phyloP scores from a whole-genome alignment of 2,113 vertebrate species.

The Haemorhous mexicanus region DNA sequence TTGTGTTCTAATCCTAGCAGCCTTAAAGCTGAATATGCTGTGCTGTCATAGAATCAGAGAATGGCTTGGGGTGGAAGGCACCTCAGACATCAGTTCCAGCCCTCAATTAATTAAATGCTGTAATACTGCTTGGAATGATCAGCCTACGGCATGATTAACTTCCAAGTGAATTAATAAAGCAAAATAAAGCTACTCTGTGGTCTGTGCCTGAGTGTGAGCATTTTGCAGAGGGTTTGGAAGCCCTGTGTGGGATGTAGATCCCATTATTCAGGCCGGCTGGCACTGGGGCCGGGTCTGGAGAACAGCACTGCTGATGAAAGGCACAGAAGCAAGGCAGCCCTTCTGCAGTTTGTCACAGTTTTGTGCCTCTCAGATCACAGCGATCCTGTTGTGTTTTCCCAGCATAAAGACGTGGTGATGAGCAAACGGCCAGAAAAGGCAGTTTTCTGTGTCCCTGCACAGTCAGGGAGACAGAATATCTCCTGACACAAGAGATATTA shows the following conservation, averaged over 20 bases:
- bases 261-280: not conserved
- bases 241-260: not conserved
- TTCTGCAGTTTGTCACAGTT: not conserved
- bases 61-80: not conserved
- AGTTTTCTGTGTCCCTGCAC: not conserved
- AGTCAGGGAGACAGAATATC: too few species aligned
- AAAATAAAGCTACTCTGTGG: not conserved
- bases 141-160: not conserved
- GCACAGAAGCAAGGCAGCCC: not conserved
- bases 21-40: not conserved
- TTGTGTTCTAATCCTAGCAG: not conserved
- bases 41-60: not conserved
- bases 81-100: not conserved
- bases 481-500: not conserved
- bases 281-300: fast-evolving
- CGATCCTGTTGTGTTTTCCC: not conserved
- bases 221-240: not conserved
- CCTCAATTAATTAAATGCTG: not conserved
- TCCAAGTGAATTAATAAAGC: not conserved
- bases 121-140: not conserved
- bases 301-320: not conserved
- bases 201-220: not conserved
- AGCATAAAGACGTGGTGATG: not conserved
- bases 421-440: not conserved
- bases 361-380: not conserved